Evolutionary conservation across 1,140 invertebrate species (phyloP), one percentile per base, ranked within the genome.

Genomic region (Apis laboriosa): DNA sequence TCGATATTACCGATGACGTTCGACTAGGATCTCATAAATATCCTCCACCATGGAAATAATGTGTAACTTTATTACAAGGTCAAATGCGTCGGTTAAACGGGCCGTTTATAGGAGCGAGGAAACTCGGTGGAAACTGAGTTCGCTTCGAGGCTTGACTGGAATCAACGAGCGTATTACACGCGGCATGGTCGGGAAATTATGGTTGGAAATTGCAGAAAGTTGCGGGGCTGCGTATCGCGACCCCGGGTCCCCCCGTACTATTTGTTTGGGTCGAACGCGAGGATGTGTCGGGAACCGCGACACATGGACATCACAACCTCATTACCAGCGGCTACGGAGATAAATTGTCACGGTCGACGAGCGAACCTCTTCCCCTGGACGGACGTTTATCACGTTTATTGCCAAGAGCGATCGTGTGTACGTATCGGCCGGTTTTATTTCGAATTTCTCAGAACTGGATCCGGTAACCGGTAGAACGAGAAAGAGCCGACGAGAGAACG

Each of bases 311-410:
- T 78, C 73, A n/a, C 75, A 53, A 64, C 75, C 81, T 77, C 58
- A 63, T 83, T 77, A 71, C 56, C 15, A 63, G 17, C 73, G 63
- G 19, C 17, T n/a, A 53, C 56, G 13, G 55, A 75, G 72, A 76
- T 74, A 76, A 76, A 76, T 81, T 28, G 61, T 63, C 56, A 28
- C 13, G 43, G 64, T 51, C 49, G 53, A 17, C 28, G 58, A 24
- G 64, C 53, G 8, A 15, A 43, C 12, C 28, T 51, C 28, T 66
- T 53, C 1, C 49, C 17, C n/a, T 3, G 51, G 53, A 21, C 19
- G 3, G 24, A 19, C 49, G 72, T 76, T 67, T 81, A 76, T 82
- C 73, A 51, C 63, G 61, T 68, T 67, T 81, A 73, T 67, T 63
- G 34, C 5, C 63, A 43, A n/a, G 34, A 43, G 34, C 34, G 5